A percentile compares a stretch with the other conserved stretches of the same genome.
These are phyloP conservation scores for Gorsachius magnificus DNA, from an alignment of 2,797 vertebrate species.

Conservation along the genomic window DNA sequence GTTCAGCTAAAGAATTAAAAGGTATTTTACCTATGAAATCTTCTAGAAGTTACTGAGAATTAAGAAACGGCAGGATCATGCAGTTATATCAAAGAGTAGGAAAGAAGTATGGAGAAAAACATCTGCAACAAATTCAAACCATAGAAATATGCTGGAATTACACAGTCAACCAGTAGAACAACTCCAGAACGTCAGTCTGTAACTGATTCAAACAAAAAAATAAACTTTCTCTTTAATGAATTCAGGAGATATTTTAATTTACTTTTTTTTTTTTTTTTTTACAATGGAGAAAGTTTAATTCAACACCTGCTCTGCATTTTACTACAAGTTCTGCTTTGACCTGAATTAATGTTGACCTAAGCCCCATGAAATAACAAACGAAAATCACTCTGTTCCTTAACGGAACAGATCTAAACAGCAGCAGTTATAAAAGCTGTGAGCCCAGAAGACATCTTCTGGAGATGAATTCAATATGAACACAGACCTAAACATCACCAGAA, in stretches of 20 bases:
- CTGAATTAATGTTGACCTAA: background rate
- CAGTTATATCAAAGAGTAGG: background rate
- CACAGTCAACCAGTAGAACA: background rate
- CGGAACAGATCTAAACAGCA: background rate
- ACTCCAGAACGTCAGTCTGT: background rate
- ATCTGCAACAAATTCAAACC: background rate
- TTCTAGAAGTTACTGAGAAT: background rate
- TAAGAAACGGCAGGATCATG: background rate
- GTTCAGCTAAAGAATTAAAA: background rate
- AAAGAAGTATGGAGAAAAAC: background rate
- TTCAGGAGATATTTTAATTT: background rate
- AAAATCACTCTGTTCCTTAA: background rate
- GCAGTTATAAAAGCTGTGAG: background rate
- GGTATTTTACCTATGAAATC: background rate
- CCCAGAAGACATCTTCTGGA: background rate
- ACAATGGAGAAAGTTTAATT: background rate
- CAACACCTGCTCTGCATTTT: background rate
- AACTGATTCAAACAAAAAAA: background rate
- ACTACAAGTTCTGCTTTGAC: background rate
- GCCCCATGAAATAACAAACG: background rate
- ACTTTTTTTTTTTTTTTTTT: background rate
- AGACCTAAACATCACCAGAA: background rate
- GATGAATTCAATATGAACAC: background rate
- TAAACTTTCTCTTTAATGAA: background rate
- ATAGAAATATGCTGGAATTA: background rate